Evolutionary conservation across 2,113 vertebrate genomes (phyloP).

Genomic region (Periophthalmus modestus): DNA sequence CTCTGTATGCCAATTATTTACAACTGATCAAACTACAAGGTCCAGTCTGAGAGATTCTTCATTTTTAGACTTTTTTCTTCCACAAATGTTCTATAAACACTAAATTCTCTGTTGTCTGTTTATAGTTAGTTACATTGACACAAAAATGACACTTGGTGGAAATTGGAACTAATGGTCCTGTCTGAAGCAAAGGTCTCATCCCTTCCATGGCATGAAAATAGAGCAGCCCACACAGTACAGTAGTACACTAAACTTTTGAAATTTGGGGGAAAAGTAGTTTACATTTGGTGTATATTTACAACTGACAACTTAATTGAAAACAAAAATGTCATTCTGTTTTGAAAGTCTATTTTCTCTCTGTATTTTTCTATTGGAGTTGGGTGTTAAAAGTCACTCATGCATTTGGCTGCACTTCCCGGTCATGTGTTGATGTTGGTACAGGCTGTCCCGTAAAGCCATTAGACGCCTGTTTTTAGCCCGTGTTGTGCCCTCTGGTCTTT

Average conservation of each 20-base stretch:
- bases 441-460: slow-evolving; percentile 61
- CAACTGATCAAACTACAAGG: no score
- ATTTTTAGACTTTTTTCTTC: not conserved
- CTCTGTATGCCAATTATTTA: no score
- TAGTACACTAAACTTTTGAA: not conserved
- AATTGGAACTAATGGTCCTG: slow-evolving; percentile 13
- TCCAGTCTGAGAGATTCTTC: not conserved
- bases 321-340: not conserved
- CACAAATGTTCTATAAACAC: not conserved
- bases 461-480: slow-evolving; percentile 47
- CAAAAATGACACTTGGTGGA: slow-evolving; percentile 16
- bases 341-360: not conserved
- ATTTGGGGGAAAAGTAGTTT: not conserved
- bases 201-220: not conserved
- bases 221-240: not conserved
- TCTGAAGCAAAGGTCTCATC: not conserved
- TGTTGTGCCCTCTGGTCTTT: slow-evolving; percentile 66
- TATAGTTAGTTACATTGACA: not conserved
- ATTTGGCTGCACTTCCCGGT: slow-evolving; percentile 44
- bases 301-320: not conserved
- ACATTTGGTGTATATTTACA: not conserved
- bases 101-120: not conserved
- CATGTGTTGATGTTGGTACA: slow-evolving; percentile 54
- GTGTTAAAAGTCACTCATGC: slow-evolving; percentile 58
- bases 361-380: slow-evolving; percentile 15